Base-by-base conservation (phyloP, 1,140 invertebrate species). In the Psix sp. region DNA sequence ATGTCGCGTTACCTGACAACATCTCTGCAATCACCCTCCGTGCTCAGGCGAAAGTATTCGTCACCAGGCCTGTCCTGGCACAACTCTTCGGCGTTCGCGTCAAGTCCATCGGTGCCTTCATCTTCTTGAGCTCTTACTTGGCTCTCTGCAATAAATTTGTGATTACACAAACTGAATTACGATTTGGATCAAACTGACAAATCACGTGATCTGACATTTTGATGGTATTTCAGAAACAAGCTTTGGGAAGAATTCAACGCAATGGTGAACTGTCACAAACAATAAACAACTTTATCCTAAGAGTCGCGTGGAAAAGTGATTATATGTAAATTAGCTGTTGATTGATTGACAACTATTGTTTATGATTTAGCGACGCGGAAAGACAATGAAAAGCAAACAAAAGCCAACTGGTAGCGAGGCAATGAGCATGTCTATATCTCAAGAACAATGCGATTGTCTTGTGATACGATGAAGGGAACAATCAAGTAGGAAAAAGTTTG, bases 21-120 rank as follows among this genome's bases (percentile, higher is more conserved):
- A 86, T 97, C 95, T 74, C 95, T 91, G 86, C 95, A 97, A 85
- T 97, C 95, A 60, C 93, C 93, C 35, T 95, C 94, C 15, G 91
- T 91, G 52, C 91, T 91, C 76, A 96, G 87, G 52, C 95, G 90
- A 90, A 96, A 96, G 88, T 96, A 96, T 84, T 97, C 95, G 78
- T 96, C 94, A 14, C 92, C 93, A 1, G 94, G 93, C 78, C 95
- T 90, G 77, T 94, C 93, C 63, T 94, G 91, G 82, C 95, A 97
- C 10, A 96, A 89, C 84, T 96, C 92, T 79, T 96, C 95, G 10
- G 94, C 89, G 76, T 91, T 93, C 46, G 91, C 88, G 29, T 93
- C 92, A 11, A 89, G 88, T 14, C 90, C 90, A 40, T 90, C 91
- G 10, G 80, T 82, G 14, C 90, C 91, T 9, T 91, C 90, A 2